Conservation (phyloP, 2,113 vertebrate genomes). For the Prionailurus viverrinus region DNA sequence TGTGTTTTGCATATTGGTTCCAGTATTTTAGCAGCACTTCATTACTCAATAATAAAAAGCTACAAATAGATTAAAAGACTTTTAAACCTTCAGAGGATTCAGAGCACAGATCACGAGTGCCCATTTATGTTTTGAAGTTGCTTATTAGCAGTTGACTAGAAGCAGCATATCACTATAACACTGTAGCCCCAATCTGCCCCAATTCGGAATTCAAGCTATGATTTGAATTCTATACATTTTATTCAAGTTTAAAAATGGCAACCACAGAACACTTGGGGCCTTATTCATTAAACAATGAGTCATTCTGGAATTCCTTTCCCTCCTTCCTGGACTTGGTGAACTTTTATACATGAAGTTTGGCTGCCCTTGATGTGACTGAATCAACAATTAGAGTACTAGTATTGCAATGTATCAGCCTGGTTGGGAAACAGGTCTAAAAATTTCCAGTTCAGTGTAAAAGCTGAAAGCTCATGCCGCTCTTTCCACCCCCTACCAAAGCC, state of each 20-base stretch:
- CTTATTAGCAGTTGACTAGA: background rate
- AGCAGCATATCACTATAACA: background rate
- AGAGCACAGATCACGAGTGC: background rate
- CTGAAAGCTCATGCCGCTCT: too few species aligned
- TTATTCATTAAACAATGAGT: constrained; percentile 86
- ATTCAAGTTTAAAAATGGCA: constrained; percentile 80
- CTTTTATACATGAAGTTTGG: constrained; percentile 74
- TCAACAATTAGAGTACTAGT: constrained; percentile 61
- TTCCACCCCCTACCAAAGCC: background rate
- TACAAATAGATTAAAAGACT: constrained; percentile 47
- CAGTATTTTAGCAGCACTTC: background rate
- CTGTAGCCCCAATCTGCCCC: background rate
- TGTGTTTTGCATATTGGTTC: constrained; percentile 40
- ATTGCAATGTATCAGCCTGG: background rate
- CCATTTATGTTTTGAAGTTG: constrained; percentile 55
- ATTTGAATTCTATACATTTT: constrained; percentile 84
- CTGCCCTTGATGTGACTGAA: constrained; percentile 61
- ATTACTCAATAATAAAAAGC: constrained; percentile 58
- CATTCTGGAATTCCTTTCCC: constrained; percentile 82
- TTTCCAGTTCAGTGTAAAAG: background rate
- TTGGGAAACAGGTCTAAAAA: background rate
- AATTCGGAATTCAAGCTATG: constrained; percentile 79
- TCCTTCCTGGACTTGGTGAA: constrained; percentile 77
- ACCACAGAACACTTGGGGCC: constrained; percentile 83
- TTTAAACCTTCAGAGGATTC: constrained; percentile 44